Evolutionary conservation across 2,113 vertebrate species (phyloP).

Genomic region (Emydura subglobosa): DNA sequence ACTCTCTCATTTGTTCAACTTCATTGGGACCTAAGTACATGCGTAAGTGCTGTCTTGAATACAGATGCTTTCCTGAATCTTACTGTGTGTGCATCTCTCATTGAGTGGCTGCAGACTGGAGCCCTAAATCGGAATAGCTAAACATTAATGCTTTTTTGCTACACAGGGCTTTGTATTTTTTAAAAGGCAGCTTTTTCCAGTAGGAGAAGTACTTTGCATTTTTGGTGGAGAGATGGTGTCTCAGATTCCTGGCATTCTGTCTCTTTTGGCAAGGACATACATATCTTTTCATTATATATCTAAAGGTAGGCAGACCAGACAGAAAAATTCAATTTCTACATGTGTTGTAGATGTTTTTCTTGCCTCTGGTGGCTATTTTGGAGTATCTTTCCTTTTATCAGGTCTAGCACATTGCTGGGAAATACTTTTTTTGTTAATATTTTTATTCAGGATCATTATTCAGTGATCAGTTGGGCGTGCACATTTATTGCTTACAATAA

Average conservation of each 20-base stretch:
- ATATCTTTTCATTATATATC: neutral
- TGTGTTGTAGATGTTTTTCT: neutral
- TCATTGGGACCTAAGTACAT: neutral
- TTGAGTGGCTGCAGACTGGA: neutral
- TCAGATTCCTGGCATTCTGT: neutral
- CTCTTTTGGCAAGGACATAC: neutral
- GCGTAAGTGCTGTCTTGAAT: neutral
- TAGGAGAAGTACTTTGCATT: neutral
- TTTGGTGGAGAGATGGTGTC: neutral
- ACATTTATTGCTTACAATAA: neutral
- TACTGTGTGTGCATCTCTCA: neutral
- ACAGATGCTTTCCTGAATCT: neutral
- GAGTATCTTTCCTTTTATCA: neutral
- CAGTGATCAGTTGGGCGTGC: neutral
- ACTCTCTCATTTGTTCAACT: neutral
- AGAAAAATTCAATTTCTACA: neutral
- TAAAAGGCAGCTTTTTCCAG: neutral
- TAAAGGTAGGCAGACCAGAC: neutral
- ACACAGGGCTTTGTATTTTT: neutral
- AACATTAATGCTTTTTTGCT: neutral
- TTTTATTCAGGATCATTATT: neutral
- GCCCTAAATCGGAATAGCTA: neutral
- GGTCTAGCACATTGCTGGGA: neutral
- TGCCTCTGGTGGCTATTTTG: slow-evolving; percentile 1
- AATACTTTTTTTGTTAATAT: neutral